Evolutionary conservation across 2,888 invertebrate genomes (phyloP), one percentile per base, ranked within the genome.

Genomic region (Hylaea fasciaria): DNA sequence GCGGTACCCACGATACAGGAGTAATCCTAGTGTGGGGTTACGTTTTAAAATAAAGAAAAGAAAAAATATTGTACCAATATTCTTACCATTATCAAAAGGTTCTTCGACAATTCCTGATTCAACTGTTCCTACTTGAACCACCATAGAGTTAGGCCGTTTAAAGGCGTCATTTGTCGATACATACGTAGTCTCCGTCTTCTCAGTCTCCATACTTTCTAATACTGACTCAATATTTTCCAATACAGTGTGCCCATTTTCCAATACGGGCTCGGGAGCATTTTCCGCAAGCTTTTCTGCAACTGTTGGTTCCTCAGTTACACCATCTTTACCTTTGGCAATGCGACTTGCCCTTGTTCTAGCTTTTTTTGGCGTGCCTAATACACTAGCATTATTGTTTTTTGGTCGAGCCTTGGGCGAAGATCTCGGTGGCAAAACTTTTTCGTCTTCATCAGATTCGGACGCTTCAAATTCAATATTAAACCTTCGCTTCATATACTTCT

Each of bases 401-500:
- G 1, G 5, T 7, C 8, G 35, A 35, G 55, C 60, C 16, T 55
- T 57, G 37, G 57, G 32, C 10, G 32, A 7, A 32, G 32, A 32
- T 32, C 9, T 32, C 9, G 32, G 44, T 13, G 53, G 59, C 10
- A 29, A 9, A 5, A 49, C 39, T 35, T 57, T 57, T 22, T 54
- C 63, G 1, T 77, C 78, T 29, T 77, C 76, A 0, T 85, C 87
- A 0, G 80, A 78, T 9, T 80, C 83, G 0, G 77, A 74, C 12
- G 49, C 68, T 49, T 85, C 85, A 43, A 87, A 78, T 10, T 83
- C 82, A 13, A 91, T 69, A 54, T 85, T 78, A 17, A 79, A 85
- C 60, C 81, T 84, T 28, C 78, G 78, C 66, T 86, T 85, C 40
- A 91, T 68, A 16, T 71, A 73, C 40, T 77, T 81, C 51, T 86